Percentiles rank a stretch among this genome's conserved stretches.
Evolutionary conservation across 1,140 invertebrate species (phyloP).

Genomic region (Vanessa atalanta): DNA sequence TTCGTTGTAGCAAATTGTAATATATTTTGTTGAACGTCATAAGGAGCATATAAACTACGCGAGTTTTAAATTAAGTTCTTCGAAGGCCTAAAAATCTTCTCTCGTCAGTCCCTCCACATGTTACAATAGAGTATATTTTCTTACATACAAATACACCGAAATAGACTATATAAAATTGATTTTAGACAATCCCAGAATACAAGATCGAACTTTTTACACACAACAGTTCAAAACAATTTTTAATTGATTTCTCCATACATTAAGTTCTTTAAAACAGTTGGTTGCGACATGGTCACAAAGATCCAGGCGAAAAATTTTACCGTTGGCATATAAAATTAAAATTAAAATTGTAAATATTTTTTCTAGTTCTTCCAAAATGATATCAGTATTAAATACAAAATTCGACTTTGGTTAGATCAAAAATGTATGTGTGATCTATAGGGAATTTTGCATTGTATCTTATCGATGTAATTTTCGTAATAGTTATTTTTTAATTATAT

Average conservation of each 20-base stretch:
- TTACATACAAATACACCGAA: constrained; percentile 73
- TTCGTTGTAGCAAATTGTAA: background rate
- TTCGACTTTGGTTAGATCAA: constrained; percentile 79
- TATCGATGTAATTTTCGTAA: constrained; percentile 72
- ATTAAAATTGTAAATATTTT: constrained; percentile 76
- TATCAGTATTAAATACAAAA: constrained; percentile 81
- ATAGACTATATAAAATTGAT: constrained; percentile 77
- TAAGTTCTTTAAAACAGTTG: constrained; percentile 70
- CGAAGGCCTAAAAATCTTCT: constrained; percentile 41
- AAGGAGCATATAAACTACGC: background rate
- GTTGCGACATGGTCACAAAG: constrained; percentile 77
- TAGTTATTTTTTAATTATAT: constrained; percentile 60
- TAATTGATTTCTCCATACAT: constrained; percentile 59
- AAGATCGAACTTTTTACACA: constrained; percentile 81
- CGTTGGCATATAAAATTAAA: constrained; percentile 64
- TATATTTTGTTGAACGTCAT: constrained; percentile 3
- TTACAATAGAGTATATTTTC: constrained; percentile 80
- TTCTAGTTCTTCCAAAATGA: constrained; percentile 80
- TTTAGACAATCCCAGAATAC: constrained; percentile 80
- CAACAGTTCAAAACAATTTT: constrained; percentile 64
- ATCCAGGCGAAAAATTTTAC: constrained; percentile 74
- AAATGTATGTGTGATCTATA: constrained; percentile 80
- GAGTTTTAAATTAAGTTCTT: background rate
- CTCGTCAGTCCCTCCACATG: constrained; percentile 56
- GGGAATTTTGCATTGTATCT: constrained; percentile 69